Base-by-base conservation (phyloP, 1,140 invertebrate species). In the Sinonovacula constricta region DNA sequence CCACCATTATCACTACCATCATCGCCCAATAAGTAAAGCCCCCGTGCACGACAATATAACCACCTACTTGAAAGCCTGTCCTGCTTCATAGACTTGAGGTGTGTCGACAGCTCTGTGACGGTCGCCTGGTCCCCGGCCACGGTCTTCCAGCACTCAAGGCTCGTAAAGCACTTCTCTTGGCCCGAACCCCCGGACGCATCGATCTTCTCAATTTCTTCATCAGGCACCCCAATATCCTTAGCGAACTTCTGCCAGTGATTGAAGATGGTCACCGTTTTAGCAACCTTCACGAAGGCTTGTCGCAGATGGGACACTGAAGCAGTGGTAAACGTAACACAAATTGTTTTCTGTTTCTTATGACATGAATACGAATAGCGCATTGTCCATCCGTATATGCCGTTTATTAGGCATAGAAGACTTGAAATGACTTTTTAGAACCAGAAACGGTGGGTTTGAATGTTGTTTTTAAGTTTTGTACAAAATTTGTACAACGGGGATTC, bases 211-310 rank as follows among this genome's bases (percentile, higher is more conserved):
- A 76, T 76, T 14, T 76, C 34, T 3, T 66, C 53, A 5, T 54
- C 53, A 22, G 51, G 31, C 2, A 76, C 62, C 22, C 72, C 72
- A 34, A 65, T n/a, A 15, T 49, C 22, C 28, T 67, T 66, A 0
- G 72, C 72, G 24, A 76, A 66, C 2, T 36, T 15, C 34, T 76
- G 63, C 72, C 72, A 76, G 0, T 36, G 28, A 34, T 66, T 57
- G 34, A 76, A 66, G 4, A 76, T 63, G 3, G 39, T 45, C 24
- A 39, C 31, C 18, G 62, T 45, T 31, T 76, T 76, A 24, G 72
- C 62, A 56, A 76, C 72, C 26, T 76, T 76, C 12, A 76, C 63
- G 34, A 76, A 76, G 2, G 72, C 72, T 56, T 76, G 72, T 22
- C 39, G 28, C 7, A 76, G 54, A 49, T 67, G 72, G 3, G 72